Conservation (phyloP, 1,140 invertebrate species). For the Pseudomyrmex pallidus region DNA sequence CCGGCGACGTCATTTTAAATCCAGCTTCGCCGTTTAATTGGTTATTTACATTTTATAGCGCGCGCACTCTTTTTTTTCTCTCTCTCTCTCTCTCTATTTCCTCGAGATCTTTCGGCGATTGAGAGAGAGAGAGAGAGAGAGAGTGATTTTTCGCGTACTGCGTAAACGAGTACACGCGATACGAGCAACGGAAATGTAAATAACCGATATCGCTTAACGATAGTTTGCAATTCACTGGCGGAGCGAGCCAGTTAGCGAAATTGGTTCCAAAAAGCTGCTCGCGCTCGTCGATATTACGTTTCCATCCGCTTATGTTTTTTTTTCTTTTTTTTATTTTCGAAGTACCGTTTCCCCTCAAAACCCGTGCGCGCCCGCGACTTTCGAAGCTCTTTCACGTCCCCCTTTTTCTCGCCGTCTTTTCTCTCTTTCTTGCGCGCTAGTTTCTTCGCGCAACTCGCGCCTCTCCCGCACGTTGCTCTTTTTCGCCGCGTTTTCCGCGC, state of each 20-base stretch:
- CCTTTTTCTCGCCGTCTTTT: not conserved
- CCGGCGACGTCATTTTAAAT: constrained; percentile 35
- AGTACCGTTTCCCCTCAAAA: constrained; percentile 11
- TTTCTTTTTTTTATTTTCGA: constrained; percentile 40
- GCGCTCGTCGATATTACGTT: constrained; percentile 54
- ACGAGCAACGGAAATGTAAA: constrained; percentile 40
- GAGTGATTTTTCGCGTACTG: constrained; percentile 30
- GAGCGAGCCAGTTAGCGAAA: constrained; percentile 35
- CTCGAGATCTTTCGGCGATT: not conserved
- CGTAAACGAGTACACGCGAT: constrained; percentile 5
- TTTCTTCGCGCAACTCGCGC: not conserved
- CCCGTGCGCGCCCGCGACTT: constrained; percentile 36
- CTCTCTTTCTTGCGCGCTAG: not conserved
- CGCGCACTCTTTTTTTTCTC: accelerated
- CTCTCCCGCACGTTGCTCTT: constrained; percentile 9
- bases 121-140: constrained; percentile 31
- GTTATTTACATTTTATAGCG: constrained; percentile 50
- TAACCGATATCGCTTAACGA: constrained; percentile 30
- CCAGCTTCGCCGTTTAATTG: constrained; percentile 47
- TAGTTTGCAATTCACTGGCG: constrained; percentile 27
- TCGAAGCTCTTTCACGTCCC: not conserved
- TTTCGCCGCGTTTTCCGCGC: constrained; percentile 37
- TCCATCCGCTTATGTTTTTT: too few species aligned
- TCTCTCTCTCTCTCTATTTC: not conserved
- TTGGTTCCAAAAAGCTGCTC: constrained; percentile 23